These are phyloP conservation scores for Atherix ibis DNA, from an alignment of 2,888 invertebrate species.

Conservation along the genomic window DNA sequence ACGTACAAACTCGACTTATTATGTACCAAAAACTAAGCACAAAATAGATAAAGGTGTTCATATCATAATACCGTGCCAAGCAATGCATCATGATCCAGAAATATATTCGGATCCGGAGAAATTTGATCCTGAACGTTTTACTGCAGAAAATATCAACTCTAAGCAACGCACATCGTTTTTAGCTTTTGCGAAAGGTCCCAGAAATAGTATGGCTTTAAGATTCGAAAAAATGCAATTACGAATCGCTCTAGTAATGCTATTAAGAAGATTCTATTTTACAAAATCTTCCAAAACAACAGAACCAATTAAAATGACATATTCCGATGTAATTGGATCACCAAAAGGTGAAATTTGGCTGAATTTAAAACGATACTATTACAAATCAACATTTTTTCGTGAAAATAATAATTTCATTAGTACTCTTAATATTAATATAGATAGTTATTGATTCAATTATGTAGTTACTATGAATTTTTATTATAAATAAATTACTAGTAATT, in stretches of 20 bases:
- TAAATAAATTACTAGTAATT: too few species aligned
- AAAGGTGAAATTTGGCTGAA: conserved; percentile 12
- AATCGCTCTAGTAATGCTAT: conserved; percentile 19
- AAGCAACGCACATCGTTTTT: conserved; percentile 24
- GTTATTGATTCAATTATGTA: too few species aligned
- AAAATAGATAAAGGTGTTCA: conserved; percentile 23
- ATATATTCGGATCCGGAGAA: conserved; percentile 30
- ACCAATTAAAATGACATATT: conserved; percentile 9
- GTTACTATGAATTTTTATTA: too few species aligned
- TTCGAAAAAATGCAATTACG: conserved; percentile 23
- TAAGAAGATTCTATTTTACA: conserved; percentile 15
- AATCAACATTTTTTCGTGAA: background rate
- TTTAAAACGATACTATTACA: conserved; percentile 9
- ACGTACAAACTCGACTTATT: conserved; percentile 21
- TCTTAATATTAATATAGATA: too few species aligned
- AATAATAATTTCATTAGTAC: background rate
- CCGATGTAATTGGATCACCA: conserved; percentile 7
- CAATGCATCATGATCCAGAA: conserved; percentile 32
- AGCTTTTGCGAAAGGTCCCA: conserved; percentile 27
- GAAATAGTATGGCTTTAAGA: conserved; percentile 23
- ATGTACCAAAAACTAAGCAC: conserved; percentile 19
- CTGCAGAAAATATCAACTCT: conserved; percentile 16
- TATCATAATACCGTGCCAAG: conserved; percentile 24
- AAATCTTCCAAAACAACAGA: background rate
- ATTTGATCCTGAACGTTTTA: conserved; percentile 34